Percentiles rank a stretch among this genome's conserved stretches.
Conservation (phyloP, 2,797 vertebrate genomes). For the Limosa lapponica region DNA sequence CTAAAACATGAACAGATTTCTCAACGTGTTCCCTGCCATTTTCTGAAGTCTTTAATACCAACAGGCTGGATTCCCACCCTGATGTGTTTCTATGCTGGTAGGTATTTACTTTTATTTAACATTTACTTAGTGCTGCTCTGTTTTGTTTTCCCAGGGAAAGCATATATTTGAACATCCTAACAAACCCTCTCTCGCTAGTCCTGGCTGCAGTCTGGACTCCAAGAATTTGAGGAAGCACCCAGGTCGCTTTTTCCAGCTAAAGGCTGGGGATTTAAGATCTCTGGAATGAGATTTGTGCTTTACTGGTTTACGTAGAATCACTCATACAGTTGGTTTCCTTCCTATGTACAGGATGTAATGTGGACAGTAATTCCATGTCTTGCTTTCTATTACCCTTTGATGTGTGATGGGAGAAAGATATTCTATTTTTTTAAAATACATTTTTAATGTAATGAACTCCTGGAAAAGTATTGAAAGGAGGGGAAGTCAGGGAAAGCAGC, state of each 20-base stretch:
- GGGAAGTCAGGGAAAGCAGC: no score
- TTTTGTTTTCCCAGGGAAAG: conserved; percentile 38
- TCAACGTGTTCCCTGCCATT: not conserved
- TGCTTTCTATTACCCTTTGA: not conserved
- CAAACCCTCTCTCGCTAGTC: not conserved
- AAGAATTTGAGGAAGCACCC: not conserved
- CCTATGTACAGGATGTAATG: not conserved
- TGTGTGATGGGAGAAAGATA: not conserved
- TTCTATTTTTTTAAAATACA: not conserved
- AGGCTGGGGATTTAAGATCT: not conserved
- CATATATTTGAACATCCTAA: conserved; percentile 11
- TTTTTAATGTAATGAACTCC: not conserved
- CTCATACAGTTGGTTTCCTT: not conserved
- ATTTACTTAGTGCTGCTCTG: conserved; percentile 46
- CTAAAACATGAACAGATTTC: not conserved
- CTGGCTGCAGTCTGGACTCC: not conserved
- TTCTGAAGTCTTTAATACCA: not conserved
- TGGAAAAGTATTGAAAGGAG: not conserved
- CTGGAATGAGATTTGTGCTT: not conserved
- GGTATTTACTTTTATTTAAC: conserved; percentile 57
- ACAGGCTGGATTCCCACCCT: not conserved
- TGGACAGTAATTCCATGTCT: not conserved
- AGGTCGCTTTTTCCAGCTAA: not conserved
- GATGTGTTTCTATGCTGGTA: not conserved
- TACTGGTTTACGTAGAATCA: not conserved